phyloP scores from a whole-genome alignment of 2,888 invertebrate genomes.

The Calameuta idolon region DNA sequence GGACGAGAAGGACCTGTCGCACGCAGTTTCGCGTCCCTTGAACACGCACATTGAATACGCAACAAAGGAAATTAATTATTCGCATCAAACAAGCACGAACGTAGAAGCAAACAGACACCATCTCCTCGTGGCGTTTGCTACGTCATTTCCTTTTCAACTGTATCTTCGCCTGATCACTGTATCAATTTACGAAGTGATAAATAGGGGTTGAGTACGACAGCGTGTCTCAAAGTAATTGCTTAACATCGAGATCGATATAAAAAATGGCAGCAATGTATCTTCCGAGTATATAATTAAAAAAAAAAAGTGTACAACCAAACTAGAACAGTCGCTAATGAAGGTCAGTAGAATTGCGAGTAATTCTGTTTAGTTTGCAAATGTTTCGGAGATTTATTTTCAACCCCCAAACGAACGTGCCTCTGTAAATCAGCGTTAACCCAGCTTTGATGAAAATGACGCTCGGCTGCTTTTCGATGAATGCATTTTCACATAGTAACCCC shows the following conservation, averaged over 20 bases:
- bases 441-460: slow-evolving; percentile 4
- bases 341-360: neutral
- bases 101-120: neutral
- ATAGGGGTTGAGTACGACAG: neutral
- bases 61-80: slow-evolving; percentile 28
- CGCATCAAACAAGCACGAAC: slow-evolving; percentile 13
- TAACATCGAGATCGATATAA: no score
- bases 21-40: slow-evolving; percentile 20
- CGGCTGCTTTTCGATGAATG: slow-evolving; percentile 3
- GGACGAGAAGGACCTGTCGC: slow-evolving; percentile 18
- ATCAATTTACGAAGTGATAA: neutral
- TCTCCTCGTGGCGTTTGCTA: slow-evolving; percentile 9
- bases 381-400: neutral
- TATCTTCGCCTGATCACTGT: neutral
- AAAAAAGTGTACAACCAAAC: neutral
- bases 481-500: neutral
- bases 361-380: neutral
- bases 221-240: no score
- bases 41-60: slow-evolving; percentile 3
- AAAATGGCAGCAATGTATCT: no score
- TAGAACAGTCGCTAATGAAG: neutral
- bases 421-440: neutral
- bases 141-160: neutral
- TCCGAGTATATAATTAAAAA: no score
- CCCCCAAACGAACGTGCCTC: neutral